phyloP scores from a whole-genome alignment of 64 coral and sea anemone species.

The Montipora foliosa region DNA sequence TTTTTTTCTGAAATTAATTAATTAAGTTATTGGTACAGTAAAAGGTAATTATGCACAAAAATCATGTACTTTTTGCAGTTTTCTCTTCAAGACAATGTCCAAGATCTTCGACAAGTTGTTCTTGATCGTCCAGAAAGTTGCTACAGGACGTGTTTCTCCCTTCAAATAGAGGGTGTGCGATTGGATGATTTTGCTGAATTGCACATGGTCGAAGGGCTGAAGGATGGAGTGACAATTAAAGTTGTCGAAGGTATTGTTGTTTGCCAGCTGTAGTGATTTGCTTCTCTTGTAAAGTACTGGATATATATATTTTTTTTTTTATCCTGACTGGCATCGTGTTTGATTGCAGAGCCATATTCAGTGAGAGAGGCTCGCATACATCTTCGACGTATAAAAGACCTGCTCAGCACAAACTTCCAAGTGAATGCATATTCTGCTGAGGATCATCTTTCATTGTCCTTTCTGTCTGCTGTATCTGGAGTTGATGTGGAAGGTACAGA shows the following conservation, averaged over 20 bases:
- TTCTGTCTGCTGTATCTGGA: constrained; percentile 85
- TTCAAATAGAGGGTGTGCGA: constrained; percentile 90
- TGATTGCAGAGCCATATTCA: constrained; percentile 89
- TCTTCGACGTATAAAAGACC: constrained; percentile 88
- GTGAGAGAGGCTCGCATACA: constrained; percentile 98
- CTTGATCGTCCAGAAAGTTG: constrained; percentile 98
- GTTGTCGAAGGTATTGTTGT: constrained; percentile 88
- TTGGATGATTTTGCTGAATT: constrained; percentile 98
- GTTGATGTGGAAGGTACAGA: constrained; percentile 93
- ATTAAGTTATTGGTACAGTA: background rate
- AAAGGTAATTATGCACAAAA: background rate
- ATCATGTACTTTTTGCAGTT: constrained; percentile 2
- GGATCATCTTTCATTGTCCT: constrained; percentile 95
- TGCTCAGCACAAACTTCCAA: constrained; percentile 89
- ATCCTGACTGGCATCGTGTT: background rate
- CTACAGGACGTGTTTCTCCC: constrained; percentile 90
- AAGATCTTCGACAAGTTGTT: constrained; percentile 94
- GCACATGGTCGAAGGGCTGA: constrained; percentile 88
- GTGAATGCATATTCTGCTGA: constrained; percentile 84
- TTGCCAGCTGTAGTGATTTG: too few relatives aligned
- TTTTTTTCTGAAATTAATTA: background rate
- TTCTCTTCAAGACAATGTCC: constrained; percentile 89
- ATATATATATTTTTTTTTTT: too few relatives aligned
- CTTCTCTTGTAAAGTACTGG: too few relatives aligned
- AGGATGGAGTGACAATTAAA: constrained; percentile 82